phyloP scores from a whole-genome alignment of 1,140 invertebrate species.

The Chrysopa pallens region DNA sequence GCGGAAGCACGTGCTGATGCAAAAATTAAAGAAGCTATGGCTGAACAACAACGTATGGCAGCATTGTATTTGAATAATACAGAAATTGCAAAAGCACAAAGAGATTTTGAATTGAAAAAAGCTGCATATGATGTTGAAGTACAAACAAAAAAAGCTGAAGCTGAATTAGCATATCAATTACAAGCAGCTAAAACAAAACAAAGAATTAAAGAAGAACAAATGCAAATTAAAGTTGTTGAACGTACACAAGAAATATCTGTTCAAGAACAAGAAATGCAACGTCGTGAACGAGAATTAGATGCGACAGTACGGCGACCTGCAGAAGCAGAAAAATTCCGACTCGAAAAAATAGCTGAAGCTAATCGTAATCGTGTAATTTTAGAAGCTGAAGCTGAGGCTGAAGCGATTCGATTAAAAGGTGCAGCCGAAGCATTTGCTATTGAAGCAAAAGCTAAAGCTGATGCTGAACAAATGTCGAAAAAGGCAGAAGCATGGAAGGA shows the following conservation, averaged over 20 bases:
- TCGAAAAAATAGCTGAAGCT: conserved; percentile 88
- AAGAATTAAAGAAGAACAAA: conserved; percentile 89
- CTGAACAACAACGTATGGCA: conserved; percentile 91
- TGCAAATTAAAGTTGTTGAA: conserved; percentile 91
- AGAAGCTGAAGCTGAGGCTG: conserved; percentile 90
- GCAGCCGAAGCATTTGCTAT: conserved; percentile 90
- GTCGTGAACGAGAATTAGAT: conserved; percentile 74
- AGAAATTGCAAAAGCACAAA: conserved; percentile 87
- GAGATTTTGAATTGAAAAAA: conserved; percentile 95
- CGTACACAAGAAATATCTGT: conserved; percentile 81
- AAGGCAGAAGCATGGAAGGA: conserved; percentile 94
- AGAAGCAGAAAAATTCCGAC: conserved; percentile 81
- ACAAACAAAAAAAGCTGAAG: conserved; percentile 84
- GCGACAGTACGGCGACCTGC: conserved; percentile 79
- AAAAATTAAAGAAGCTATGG: conserved; percentile 82
- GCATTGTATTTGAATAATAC: conserved; percentile 81
- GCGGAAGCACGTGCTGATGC: conserved; percentile 82
- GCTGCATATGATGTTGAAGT: conserved; percentile 94
- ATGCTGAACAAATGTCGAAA: conserved; percentile 90
- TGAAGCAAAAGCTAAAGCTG: conserved; percentile 82
- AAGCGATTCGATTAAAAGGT: conserved; percentile 56
- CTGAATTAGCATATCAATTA: conserved; percentile 84
- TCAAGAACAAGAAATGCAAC: conserved; percentile 74
- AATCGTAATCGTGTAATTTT: conserved; percentile 64
- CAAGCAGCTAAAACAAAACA: conserved; percentile 94